Base-by-base conservation (phyloP, 2,797 vertebrate species). In the Benthosema pterotum region DNA sequence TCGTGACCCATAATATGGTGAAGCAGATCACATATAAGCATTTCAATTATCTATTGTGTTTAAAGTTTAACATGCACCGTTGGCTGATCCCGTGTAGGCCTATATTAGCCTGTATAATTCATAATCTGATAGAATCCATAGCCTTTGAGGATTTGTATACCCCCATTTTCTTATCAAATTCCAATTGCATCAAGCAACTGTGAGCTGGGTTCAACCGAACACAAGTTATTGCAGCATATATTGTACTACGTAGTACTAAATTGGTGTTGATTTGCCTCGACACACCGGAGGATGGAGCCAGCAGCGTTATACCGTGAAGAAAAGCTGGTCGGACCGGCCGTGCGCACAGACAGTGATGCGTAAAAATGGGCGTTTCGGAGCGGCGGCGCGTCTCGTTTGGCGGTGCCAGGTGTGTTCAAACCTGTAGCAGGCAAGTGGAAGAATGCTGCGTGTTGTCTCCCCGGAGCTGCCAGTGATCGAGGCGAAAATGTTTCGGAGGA, bases 371-470 rank as follows among this genome's bases (percentile, higher is more conserved):
- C 87, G 90, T 89, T 83, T 47, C 78, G 52, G 58, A 71, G 77
- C 52, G 17, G 47, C 72, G 78, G 72, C 56, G 45, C 74, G 13
- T 83, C 72, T 82, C 63, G 65, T 13, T 63, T 18, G 73, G 74
- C 75, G 67, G 57, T 60, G 60, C 83, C 90, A 90, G 88, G 90
- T 91, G 85, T 80, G 86, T 83, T 83, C 83, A 80, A 77, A 90
- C 88, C 89, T 87, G 88, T 83, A 59, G 86, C 86, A 67, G 78
- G 70, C n/a, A n/a, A n/a, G n/a, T n/a, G n/a, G 14, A 60, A 63
- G 19, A 42, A 46, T n/a, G 13, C 17, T 71, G n/a, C n/a, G n/a
- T n/a, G 65, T 47, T 63, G 60, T 47, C 28, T 46, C 74, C 25
- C 13, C 7, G 65, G 75, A 83, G 69, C 79, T 63, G 25, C 57